Percentiles rank a stretch among this genome's conserved stretches.
Conservation (phyloP, 2,888 invertebrate genomes). For the Gandaritis pyraliata region DNA sequence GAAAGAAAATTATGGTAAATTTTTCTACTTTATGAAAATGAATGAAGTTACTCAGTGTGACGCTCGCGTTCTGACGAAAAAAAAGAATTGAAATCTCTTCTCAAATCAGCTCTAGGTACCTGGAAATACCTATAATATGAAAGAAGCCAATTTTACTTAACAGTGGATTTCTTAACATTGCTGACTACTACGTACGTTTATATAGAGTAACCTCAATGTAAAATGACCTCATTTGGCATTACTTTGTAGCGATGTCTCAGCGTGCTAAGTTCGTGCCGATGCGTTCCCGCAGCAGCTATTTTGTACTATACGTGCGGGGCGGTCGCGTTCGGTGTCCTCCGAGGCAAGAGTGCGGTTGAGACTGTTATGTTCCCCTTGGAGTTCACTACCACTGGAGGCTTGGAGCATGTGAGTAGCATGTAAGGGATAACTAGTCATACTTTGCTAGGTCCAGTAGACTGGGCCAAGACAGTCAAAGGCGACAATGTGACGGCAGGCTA, state of each 20-base stretch:
- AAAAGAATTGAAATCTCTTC: no score
- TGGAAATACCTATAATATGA: no score
- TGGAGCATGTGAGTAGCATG: constrained; percentile 78
- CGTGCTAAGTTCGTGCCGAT: constrained; percentile 69
- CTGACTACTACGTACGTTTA: no score
- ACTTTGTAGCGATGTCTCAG: constrained; percentile 51
- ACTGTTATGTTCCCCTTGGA: constrained; percentile 87
- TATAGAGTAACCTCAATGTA: no score
- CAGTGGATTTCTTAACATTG: no score
- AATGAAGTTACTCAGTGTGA: no score
- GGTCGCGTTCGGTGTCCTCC: constrained; percentile 84
- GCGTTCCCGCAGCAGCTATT: constrained; percentile 64
- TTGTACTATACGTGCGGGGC: constrained; percentile 86
- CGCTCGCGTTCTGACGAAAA: no score
- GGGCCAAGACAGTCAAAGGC: no score
- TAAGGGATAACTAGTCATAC: background rate
- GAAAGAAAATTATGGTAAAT: constrained; percentile 53
- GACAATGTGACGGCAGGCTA: no score
- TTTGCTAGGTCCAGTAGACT: no score
- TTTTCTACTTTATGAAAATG: background rate
- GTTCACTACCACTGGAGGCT: constrained; percentile 88
- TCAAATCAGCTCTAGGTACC: no score
- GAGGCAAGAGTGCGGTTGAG: constrained; percentile 78
- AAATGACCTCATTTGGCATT: background rate
- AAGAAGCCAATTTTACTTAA: no score